These are phyloP conservation scores for Pollenia amentaria DNA, from an alignment of 2,888 invertebrate genomes.

Conservation along the genomic window DNA sequence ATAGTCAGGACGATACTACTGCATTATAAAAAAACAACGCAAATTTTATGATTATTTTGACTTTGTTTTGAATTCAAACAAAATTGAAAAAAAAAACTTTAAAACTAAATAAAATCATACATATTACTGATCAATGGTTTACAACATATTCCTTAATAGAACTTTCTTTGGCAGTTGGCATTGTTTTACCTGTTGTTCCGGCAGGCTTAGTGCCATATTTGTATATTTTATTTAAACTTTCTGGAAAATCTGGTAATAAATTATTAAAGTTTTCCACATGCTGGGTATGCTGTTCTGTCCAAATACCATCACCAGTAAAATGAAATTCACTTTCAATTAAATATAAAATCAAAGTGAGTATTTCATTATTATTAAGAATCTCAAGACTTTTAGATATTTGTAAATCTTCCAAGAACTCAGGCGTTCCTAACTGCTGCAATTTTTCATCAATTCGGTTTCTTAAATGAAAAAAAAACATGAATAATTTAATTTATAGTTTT, in stretches of 20 bases:
- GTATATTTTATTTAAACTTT: constrained; percentile 81
- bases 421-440: constrained; percentile 76
- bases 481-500: not conserved
- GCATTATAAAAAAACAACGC: constrained; percentile 22
- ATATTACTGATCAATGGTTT: constrained; percentile 33
- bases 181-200: not conserved
- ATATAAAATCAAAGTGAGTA: constrained; percentile 89
- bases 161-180: not conserved
- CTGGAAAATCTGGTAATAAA: constrained; percentile 83
- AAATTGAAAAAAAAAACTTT: constrained; percentile 18
- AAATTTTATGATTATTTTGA: not conserved
- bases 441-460: constrained; percentile 83
- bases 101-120: constrained; percentile 17
- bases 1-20: constrained; percentile 4
- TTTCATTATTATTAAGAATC: constrained; percentile 85
- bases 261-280: constrained; percentile 83
- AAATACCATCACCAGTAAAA: constrained; percentile 91
- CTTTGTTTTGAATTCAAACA: constrained; percentile 34
- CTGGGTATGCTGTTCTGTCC: constrained; percentile 85
- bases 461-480: constrained; percentile 1
- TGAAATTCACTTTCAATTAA: constrained; percentile 90
- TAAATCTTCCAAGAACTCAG: constrained; percentile 78
- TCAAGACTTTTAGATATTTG: constrained; percentile 78
- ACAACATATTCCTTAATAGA: constrained; percentile 41
- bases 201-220: constrained; percentile 81